Base-by-base conservation (phyloP, 37 sponge, comb jelly and placozoan genomes). In the Hexactinellida sp. region DNA sequence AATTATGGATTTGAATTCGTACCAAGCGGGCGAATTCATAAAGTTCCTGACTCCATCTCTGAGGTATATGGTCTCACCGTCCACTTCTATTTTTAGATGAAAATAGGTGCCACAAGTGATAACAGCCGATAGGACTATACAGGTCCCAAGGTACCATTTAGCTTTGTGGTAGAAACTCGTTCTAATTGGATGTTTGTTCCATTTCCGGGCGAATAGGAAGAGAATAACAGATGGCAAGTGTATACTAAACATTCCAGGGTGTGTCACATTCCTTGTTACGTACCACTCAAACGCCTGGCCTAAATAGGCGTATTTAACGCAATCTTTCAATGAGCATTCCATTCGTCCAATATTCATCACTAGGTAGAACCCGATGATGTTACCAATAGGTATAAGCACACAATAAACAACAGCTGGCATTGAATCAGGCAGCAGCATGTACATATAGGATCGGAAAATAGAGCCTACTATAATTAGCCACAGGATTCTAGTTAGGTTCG, bases 11-110 rank as follows among this genome's bases (percentile, higher is more conserved):
- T 92, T 94, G 19, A 92, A 37, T n/a, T 92, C 54, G 25, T 54
- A 37, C 97, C 97, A 96, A 37, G 87, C 88, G 13, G 91, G 93
- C 23, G 94, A 94, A 3, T 83, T 83, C 37, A 91, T 83, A 54
- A 94, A 87, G 85, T 94, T 91, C 36, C 84, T 54, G 1, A 96
- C 5, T 19, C 90, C 93, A 36, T 94, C 94, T 0, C 90, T 55
- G 0, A 96, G 39, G 38, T 90, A 92, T 21, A 96, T 86, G 0
- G 38, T 88, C 84, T 94, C 93, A 24, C 93, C 97, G 16, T 88
- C 87, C 25, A 92, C 91, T 32, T 92, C 86, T 0, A 89, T 87
- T 13, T 86, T 84, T 0, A 91, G 84, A 28, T 63, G 76, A 63
- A 63, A 63, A 63, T 63, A 63, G 21, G 76, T 23, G 21, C 76